These are phyloP conservation scores for Euborellia annulipes DNA, from an alignment of 1,140 invertebrate species.

Conservation along the genomic window DNA sequence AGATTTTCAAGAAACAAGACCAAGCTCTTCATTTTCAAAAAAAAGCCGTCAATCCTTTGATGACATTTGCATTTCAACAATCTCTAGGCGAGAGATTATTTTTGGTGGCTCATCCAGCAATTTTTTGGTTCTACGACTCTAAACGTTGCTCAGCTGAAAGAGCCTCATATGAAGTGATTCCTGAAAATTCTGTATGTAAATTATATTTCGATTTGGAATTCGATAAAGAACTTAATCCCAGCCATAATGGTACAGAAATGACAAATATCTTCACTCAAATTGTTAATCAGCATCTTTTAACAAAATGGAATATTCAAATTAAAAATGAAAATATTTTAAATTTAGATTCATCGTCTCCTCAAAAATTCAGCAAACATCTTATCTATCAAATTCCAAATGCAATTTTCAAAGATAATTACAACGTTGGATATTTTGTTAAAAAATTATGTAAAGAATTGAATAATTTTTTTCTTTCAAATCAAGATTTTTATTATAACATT, in stretches of 20 bases:
- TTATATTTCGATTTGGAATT: slow-evolving; percentile 56
- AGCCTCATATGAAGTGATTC: slow-evolving; percentile 45
- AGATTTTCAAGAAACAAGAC: slow-evolving; percentile 35
- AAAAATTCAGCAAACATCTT: slow-evolving; percentile 49
- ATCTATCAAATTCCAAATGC: slow-evolving; percentile 36
- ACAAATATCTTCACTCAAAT: slow-evolving; percentile 35
- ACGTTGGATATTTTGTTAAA: slow-evolving; percentile 38
- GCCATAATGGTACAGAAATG: slow-evolving; percentile 33
- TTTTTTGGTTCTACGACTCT: slow-evolving; percentile 35
- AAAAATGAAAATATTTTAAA: slow-evolving; percentile 31
- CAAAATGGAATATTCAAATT: slow-evolving; percentile 28
- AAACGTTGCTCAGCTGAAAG: slow-evolving; percentile 23
- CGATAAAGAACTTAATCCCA: slow-evolving; percentile 30
- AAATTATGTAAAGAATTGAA: slow-evolving; percentile 28
- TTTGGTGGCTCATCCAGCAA: slow-evolving; percentile 35
- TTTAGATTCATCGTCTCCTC: slow-evolving; percentile 39
- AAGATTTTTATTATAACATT: not conserved
- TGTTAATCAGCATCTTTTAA: slow-evolving; percentile 28
- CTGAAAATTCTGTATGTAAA: slow-evolving; percentile 37
- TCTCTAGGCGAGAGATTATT: slow-evolving; percentile 30
- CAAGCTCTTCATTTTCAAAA: slow-evolving; percentile 31
- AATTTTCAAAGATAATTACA: slow-evolving; percentile 38
- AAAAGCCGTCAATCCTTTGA: slow-evolving; percentile 25
- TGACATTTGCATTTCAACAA: slow-evolving; percentile 39
- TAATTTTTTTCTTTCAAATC: not conserved